Conservation (phyloP, 2,113 vertebrate genomes). For the Emydocephalus ijimae region DNA sequence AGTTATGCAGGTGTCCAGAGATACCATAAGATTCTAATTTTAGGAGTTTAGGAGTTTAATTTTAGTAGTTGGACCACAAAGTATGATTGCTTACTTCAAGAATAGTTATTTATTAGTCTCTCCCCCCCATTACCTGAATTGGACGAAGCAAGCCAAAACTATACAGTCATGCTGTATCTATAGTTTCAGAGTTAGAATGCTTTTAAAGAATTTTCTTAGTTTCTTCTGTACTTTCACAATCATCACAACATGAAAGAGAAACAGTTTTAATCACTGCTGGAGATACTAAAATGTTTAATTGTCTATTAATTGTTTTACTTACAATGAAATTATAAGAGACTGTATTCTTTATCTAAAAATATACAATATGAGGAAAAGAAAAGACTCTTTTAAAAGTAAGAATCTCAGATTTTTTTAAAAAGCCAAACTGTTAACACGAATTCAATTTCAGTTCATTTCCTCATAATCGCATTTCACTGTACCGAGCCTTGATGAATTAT, state of each 20-base stretch:
- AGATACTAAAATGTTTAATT: slow-evolving; percentile 27
- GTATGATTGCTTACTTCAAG: slow-evolving; percentile 32
- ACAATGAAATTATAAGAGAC: slow-evolving; percentile 23
- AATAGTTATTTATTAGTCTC: slow-evolving; percentile 20
- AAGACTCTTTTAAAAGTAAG: background rate
- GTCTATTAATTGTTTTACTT: background rate
- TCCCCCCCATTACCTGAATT: background rate
- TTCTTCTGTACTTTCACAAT: background rate
- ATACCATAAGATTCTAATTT: too few relatives aligned
- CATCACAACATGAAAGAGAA: background rate
- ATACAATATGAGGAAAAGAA: background rate
- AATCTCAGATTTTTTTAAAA: background rate
- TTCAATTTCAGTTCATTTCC: background rate
- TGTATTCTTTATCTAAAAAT: background rate
- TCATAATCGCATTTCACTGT: too few relatives aligned
- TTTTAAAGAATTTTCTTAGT: slow-evolving; percentile 2
- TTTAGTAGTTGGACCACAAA: slow-evolving; percentile 19
- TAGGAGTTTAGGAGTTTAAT: too few relatives aligned
- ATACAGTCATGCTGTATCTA: background rate
- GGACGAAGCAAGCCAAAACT: background rate
- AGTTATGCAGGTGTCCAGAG: too few relatives aligned
- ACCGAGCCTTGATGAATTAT: too few relatives aligned
- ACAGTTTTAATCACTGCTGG: background rate
- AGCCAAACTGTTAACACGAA: background rate
- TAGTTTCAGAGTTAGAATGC: background rate